Conservation (phyloP, 2,113 vertebrate genomes). For the Anser brachyrhynchus region DNA sequence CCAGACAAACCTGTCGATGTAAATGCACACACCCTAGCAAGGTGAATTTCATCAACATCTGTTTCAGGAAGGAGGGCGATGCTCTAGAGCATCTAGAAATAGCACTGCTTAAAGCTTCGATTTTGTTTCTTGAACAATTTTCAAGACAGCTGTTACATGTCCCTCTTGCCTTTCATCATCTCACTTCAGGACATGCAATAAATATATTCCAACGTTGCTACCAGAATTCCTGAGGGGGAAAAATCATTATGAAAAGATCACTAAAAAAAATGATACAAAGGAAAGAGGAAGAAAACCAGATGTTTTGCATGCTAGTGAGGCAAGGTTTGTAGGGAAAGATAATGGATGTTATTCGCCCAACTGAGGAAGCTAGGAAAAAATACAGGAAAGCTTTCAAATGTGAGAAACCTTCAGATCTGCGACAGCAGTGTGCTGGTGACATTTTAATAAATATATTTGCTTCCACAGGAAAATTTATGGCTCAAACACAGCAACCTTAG, state of each 20-base stretch:
- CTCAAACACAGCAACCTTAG: not conserved
- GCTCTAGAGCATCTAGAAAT: not conserved
- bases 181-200: constrained; percentile 14
- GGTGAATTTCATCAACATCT: not conserved
- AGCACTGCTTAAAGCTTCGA: not conserved
- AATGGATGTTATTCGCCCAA: not conserved
- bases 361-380: not conserved
- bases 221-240: constrained; percentile 12
- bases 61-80: not conserved
- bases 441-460: constrained; percentile 41
- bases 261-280: not conserved
- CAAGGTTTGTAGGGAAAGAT: not conserved
- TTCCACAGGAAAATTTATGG: constrained; percentile 40
- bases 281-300: not conserved
- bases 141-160: constrained; percentile 53
- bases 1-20: not conserved
- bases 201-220: constrained; percentile 12
- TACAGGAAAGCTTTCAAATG: not conserved
- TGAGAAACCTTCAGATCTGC: not conserved
- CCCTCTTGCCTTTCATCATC: constrained; percentile 42
- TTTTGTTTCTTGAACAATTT: constrained; percentile 53
- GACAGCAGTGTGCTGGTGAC: not conserved
- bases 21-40: not conserved
- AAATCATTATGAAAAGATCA: not conserved
- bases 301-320: not conserved